Conservation (phyloP, 2,888 invertebrate genomes). For the Meghimatium bilineatum region DNA sequence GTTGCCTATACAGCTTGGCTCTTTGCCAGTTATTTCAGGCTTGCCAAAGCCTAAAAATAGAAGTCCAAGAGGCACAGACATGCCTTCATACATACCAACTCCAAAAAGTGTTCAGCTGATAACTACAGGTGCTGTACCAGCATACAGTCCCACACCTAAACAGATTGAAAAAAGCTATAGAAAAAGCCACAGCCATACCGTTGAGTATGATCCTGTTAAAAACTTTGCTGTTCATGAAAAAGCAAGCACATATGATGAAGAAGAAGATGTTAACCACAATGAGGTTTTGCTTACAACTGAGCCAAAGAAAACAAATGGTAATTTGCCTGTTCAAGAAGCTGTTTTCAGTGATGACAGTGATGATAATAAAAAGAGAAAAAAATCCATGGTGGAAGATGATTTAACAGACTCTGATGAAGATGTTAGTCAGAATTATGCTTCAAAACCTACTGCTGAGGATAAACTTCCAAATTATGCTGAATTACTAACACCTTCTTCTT, state of each 20-base stretch:
- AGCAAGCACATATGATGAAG: background rate
- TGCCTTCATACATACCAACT: conserved; percentile 52
- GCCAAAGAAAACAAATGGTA: background rate
- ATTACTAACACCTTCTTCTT: conserved; percentile 42
- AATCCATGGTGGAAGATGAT: conserved; percentile 40
- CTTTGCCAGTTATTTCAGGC: conserved; percentile 21
- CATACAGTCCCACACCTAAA: conserved; percentile 69
- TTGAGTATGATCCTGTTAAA: conserved; percentile 70
- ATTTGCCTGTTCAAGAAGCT: background rate
- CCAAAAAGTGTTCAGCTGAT: conserved; percentile 49
- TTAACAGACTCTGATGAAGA: conserved; percentile 48
- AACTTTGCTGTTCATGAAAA: conserved; percentile 59
- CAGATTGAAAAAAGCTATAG: conserved; percentile 17
- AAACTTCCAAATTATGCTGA: conserved; percentile 36
- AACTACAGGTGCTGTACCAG: conserved; percentile 54
- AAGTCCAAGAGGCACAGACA: background rate
- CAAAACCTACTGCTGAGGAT: conserved; percentile 29
- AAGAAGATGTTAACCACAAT: conserved; percentile 7
- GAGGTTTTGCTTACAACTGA: background rate
- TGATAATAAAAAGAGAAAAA: background rate
- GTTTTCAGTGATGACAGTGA: conserved; percentile 56
- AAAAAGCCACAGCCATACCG: conserved; percentile 47
- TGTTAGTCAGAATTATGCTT: conserved; percentile 32
- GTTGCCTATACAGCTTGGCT: background rate
- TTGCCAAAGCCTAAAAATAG: conserved; percentile 12